Conservation (phyloP, 2,797 vertebrate species). For the Helarctos malayanus region DNA sequence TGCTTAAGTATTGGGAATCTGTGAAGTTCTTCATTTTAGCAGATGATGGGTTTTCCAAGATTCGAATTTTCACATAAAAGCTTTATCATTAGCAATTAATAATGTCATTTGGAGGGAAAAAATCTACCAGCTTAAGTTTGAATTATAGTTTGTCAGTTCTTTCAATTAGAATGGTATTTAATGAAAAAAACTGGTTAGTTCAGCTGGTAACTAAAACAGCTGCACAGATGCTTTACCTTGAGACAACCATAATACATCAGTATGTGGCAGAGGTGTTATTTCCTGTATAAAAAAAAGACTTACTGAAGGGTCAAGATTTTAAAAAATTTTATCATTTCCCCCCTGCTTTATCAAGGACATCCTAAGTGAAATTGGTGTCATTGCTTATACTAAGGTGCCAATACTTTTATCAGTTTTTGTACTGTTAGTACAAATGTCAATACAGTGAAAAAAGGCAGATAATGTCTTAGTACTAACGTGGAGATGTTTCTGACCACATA, state of each 20-base stretch:
- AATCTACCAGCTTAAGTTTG: background rate
- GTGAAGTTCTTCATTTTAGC: background rate
- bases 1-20: background rate
- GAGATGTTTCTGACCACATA: background rate
- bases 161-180: background rate
- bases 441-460: background rate
- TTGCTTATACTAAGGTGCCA: background rate
- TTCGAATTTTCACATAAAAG: slow-evolving; percentile 11
- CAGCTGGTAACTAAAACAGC: background rate
- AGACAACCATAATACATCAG: background rate
- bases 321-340: background rate
- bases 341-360: background rate
- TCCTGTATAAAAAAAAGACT: background rate
- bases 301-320: background rate
- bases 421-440: background rate
- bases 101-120: background rate
- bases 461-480: background rate
- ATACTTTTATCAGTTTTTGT: slow-evolving; percentile 29
- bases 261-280: background rate
- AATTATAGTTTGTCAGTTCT: slow-evolving; percentile 45
- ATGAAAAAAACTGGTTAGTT: background rate
- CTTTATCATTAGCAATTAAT: background rate
- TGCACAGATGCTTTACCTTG: background rate
- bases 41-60: background rate
- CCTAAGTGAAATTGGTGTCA: background rate